Conservation (phyloP, 2,797 vertebrate genomes). For the Trichosurus vulpecula region DNA sequence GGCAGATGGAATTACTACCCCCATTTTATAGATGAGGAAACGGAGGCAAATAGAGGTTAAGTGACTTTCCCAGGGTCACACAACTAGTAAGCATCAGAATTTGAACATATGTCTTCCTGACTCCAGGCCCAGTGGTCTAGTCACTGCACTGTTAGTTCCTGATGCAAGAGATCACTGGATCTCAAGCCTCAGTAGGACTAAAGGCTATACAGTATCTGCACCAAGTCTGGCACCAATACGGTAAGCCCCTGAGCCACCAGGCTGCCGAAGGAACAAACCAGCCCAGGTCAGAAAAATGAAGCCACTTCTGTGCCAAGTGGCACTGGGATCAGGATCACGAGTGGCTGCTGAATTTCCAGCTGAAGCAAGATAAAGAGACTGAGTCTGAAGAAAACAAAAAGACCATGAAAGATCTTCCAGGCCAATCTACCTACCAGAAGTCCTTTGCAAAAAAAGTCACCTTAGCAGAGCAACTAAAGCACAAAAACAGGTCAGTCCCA, state of each 20-base stretch:
- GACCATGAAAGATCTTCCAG: background rate
- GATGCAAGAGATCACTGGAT: background rate
- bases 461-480: background rate
- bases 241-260: background rate
- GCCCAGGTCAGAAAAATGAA: background rate
- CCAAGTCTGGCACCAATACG: background rate
- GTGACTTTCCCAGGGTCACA: background rate
- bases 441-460: slow-evolving; percentile 48
- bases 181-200: background rate
- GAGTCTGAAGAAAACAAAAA: background rate
- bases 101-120: background rate
- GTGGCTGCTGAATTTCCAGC: background rate
- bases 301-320: background rate
- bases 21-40: no score
- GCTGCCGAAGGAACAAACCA: background rate
- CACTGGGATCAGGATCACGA: background rate
- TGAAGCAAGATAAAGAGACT: background rate
- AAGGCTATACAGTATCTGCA: background rate
- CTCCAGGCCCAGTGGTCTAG: background rate
- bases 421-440: background rate
- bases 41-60: background rate
- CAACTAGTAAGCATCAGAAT: background rate
- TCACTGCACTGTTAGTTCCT: background rate
- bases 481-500: background rate
- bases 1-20: no score